phyloP scores from a whole-genome alignment of 2,797 vertebrate genomes.

The Ispidina picta region DNA sequence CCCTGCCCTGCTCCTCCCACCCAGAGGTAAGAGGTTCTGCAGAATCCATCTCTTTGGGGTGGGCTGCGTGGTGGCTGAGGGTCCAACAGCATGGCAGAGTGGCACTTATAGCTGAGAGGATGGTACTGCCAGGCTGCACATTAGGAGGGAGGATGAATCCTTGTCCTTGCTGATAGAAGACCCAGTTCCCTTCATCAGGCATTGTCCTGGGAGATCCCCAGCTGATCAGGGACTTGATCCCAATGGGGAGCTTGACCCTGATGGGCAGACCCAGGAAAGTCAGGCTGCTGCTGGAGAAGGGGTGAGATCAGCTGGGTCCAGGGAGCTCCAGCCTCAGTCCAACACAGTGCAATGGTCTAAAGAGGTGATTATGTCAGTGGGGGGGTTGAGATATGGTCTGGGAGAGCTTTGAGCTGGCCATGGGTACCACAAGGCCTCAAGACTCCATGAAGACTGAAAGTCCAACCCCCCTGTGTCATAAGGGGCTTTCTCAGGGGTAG shows the following conservation, averaged over 20 bases:
- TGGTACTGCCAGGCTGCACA: neutral
- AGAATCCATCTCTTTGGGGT: neutral
- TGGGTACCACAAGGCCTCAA: neutral
- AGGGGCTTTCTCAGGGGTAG: neutral
- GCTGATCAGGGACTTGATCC: no score
- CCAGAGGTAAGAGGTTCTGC: constrained; percentile 40
- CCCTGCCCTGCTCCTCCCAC: neutral
- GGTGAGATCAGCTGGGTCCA: neutral
- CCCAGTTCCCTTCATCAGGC: neutral
- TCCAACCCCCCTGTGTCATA: neutral
- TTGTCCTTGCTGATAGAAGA: neutral
- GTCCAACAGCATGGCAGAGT: neutral
- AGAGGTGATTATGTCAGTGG: neutral
- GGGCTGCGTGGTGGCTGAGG: neutral
- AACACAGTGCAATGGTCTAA: fast-evolving
- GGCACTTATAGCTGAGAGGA: neutral
- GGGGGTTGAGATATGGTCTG: fast-evolving
- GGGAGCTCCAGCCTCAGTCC: neutral
- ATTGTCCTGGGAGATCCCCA: neutral
- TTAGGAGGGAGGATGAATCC: fast-evolving
- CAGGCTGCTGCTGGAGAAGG: neutral
- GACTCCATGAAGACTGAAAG: neutral
- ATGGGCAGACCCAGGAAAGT: neutral
- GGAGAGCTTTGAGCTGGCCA: neutral
- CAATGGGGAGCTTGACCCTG: neutral